Conservation (phyloP, 2,113 vertebrate species). For the Chloroceryle aenea region DNA sequence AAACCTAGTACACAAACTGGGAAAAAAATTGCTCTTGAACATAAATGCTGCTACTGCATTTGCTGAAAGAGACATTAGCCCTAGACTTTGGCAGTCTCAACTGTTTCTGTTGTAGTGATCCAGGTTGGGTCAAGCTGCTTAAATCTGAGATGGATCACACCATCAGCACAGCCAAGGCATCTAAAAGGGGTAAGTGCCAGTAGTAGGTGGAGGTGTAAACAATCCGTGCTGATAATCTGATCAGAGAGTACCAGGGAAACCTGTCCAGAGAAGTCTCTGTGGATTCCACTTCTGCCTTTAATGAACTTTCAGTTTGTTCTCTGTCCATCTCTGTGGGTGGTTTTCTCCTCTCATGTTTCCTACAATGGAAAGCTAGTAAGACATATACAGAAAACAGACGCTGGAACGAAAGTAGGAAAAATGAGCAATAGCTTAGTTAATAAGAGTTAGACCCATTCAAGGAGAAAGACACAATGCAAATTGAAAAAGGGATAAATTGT, state of each 20-base stretch:
- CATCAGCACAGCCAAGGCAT: not conserved
- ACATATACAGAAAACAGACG: constrained; percentile 10
- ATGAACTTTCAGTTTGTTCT: not conserved
- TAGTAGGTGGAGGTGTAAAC: not conserved
- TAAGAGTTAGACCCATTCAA: not conserved
- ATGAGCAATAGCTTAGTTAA: constrained; percentile 9
- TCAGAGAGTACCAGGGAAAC: not conserved
- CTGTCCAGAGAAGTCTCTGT: not conserved
- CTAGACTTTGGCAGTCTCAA: not conserved
- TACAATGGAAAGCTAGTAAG: constrained; percentile 14
- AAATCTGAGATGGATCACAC: accelerated
- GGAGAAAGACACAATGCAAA: not conserved
- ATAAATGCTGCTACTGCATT: not conserved
- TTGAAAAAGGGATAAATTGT: not conserved
- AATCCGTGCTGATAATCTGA: not conserved
- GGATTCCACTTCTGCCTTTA: not conserved
- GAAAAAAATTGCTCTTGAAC: not conserved
- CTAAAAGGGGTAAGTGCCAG: not conserved
- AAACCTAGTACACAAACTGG: not conserved
- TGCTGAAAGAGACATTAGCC: not conserved
- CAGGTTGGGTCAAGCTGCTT: not conserved
- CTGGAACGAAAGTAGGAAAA: constrained; percentile 32
- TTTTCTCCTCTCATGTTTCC: constrained; percentile 13
- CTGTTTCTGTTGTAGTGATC: not conserved
- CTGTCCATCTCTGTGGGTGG: not conserved